Evolutionary conservation across 2,888 invertebrate genomes (phyloP).

Genomic region (Neria commutata): DNA sequence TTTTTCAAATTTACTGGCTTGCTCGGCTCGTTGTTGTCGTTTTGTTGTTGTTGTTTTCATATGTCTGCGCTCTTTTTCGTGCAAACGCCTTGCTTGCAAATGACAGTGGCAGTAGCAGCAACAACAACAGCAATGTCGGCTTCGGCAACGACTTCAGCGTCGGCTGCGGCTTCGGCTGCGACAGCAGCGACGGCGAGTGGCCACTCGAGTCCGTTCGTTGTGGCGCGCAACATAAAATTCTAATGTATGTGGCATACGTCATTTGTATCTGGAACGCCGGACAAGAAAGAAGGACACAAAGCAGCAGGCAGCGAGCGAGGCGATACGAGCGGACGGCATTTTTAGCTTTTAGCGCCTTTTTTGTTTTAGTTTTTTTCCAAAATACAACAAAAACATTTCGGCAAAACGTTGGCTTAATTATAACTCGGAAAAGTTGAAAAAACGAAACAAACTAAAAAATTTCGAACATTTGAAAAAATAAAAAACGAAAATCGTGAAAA

Average conservation of each 20-base stretch:
- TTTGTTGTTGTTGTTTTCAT: constrained; percentile 12
- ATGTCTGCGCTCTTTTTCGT: neutral
- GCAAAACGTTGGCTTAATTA: constrained; percentile 14
- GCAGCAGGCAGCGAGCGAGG: constrained; percentile 27
- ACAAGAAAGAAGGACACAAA: constrained; percentile 54
- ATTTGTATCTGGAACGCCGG: constrained; percentile 60
- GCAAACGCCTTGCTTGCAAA: neutral
- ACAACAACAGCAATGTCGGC: neutral
- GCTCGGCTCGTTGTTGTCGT: neutral
- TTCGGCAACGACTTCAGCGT: neutral
- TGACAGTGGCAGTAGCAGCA: neutral
- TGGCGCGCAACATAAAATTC: constrained; percentile 27
- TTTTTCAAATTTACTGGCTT: neutral
- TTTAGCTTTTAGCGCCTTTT: constrained; percentile 59
- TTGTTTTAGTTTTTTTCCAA: constrained; percentile 45
- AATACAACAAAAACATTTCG: constrained; percentile 11
- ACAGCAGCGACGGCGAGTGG: constrained; percentile 30
- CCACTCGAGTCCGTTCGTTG: too few species aligned
- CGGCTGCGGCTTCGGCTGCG: neutral
- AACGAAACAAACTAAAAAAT: constrained; percentile 28
- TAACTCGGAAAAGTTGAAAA: too few species aligned
- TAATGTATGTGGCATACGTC: constrained; percentile 38
- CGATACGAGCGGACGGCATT: constrained; percentile 49
- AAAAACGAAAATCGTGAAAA: too few species aligned
- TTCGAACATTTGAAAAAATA: constrained; percentile 30